Evolutionary conservation across 2,888 invertebrate genomes (phyloP), one percentile per base, ranked within the genome.

Genomic region (Aleiodes leptofemur): DNA sequence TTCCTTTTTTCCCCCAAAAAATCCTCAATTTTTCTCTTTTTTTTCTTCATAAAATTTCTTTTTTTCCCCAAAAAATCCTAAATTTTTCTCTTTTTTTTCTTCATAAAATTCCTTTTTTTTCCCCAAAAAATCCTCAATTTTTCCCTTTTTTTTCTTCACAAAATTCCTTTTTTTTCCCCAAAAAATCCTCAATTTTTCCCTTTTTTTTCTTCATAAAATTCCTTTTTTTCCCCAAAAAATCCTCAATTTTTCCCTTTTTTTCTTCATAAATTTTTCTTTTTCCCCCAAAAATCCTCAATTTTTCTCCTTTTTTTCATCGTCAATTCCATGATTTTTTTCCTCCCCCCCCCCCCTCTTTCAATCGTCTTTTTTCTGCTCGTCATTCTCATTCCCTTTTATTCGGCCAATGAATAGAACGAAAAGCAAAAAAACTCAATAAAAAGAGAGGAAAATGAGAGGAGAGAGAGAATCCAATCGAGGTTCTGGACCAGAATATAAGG

Each of bases 341-440:
- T 2, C 2, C 23, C 23, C 23, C 23, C 2, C 23, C 23, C 23
- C 23, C 43, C n/a, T 14, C 38, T 5, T 56, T 56, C 11, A 16
- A 57, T 29, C 16, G 6, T 23, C 23, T 29, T 29, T 57, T 31
- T 29, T 4, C 13, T 43, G 1, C n/a, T 48, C 11, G 4, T 48
- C 23, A 23, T 64, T 48, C 50, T 68, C 31, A 14, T 31, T 68
- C 48, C 48, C 29, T 31, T 51, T 51, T 51, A 68, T 68, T 51
- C 14, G 7, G 51, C 14, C 31, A 53, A 68, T 73, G 76, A 78
- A 68, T 64, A 56, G 71, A 72, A 55, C 57, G 31, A 31, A 43
- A 72, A 69, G 56, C 59, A 69, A 61, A 23, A 57, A 56, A 59
- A 74, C 31, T 55, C 31, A 56, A 73, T 59, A 7, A 64, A 69